These are phyloP conservation scores for Hassar affinis DNA, from an alignment of 2,113 vertebrate genomes.

Conservation along the genomic window DNA sequence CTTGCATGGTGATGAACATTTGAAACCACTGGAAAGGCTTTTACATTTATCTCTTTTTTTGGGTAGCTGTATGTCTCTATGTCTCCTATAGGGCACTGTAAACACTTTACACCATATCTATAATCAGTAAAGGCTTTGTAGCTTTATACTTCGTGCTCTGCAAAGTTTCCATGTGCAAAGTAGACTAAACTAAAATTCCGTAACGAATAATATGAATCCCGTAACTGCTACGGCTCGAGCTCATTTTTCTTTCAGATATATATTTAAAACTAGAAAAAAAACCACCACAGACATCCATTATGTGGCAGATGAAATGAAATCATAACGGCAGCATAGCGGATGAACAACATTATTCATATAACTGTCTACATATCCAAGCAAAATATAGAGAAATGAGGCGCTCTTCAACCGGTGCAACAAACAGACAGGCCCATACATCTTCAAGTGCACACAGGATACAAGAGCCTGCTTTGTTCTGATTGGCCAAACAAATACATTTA, in stretches of 20 bases:
- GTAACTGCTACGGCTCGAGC: background rate
- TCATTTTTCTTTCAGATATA: background rate
- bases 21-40: background rate
- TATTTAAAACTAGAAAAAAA: background rate
- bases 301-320: background rate
- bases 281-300: slow-evolving; percentile 2
- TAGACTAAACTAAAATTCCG: background rate
- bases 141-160: background rate
- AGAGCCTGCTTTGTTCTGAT: background rate
- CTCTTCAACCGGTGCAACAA: background rate
- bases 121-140: background rate
- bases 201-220: background rate
- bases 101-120: background rate
- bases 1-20: background rate
- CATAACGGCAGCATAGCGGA: background rate
- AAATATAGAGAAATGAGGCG: background rate
- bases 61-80: background rate
- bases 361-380: background rate
- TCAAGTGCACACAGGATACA: background rate
- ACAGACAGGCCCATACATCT: background rate
- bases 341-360: background rate
- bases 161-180: background rate
- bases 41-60: background rate
- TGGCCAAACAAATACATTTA: background rate
- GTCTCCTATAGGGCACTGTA: too few species aligned